Evolutionary conservation across 2,888 invertebrate genomes (phyloP), one percentile per base, ranked within the genome.

Genomic region (Drosophila formosana): DNA sequence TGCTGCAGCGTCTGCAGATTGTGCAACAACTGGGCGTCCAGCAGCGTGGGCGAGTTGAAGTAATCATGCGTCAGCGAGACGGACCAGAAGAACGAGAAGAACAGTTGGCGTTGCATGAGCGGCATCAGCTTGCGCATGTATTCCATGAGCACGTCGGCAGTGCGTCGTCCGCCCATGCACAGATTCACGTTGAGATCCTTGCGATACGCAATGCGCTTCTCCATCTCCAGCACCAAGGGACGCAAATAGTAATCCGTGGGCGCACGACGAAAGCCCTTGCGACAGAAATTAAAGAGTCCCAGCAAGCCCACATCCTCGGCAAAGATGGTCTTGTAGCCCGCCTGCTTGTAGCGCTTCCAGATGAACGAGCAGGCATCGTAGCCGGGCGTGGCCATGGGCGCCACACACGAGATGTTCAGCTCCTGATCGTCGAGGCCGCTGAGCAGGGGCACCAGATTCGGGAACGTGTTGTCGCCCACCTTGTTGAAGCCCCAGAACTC

Each of bases 381-480:
- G 23, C 94, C 93, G 0, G 93, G 93, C 47, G 92, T 92, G 0
- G 92, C 89, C 28, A 77, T 58, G 11, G 93, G 93, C 0, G 94
- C 94, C 94, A 95, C 95, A 88, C 97, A 97, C 0, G 92, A 93
- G 62, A 93, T 92, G 53, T 93, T 93, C 49, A 97, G 91, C 84
- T 97, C 96, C 0, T 93, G 93, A 30, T 95, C 95, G 45, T 94
- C 94, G 46, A 95, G 90, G 0, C 98, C 98, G 3, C 95, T 95
- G 9, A 98, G 92, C 71, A 97, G 94, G 0, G 98, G 96, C 6
- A 96, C 94, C 66, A 98, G 91, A 91, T 98, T 98, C 0, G 98
- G 97, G 90, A 96, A 98, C 0, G 98, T 98, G 91, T 98, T 98
- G 91, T 98, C 98, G 3, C 95, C 98, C 7, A 98, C 96, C 94